Evolutionary conservation across 2,888 invertebrate genomes (phyloP).

Genomic region (Ariolimax columbianus): DNA sequence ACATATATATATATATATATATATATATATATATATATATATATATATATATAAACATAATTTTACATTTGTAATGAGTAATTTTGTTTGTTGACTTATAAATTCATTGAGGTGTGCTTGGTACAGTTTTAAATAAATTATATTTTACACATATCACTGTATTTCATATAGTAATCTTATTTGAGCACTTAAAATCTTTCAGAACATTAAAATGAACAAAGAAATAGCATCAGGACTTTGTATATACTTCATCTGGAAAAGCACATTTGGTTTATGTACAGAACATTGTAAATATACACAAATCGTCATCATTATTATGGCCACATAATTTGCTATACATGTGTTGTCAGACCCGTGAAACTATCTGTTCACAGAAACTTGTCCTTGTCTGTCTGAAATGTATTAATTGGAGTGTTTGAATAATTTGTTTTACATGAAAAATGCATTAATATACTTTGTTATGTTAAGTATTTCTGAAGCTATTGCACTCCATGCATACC

Average conservation of each 20-base stretch:
- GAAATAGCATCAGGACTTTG: not conserved
- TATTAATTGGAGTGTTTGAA: too few species aligned
- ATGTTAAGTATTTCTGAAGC: too few species aligned
- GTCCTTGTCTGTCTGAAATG: too few species aligned
- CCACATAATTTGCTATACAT: too few species aligned
- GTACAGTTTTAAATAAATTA: not conserved
- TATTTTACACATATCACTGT: not conserved
- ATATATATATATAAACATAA: not conserved
- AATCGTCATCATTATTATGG: not conserved
- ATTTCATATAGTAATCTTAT: not conserved
- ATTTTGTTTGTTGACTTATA: not conserved
- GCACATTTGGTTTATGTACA: not conserved
- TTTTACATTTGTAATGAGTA: not conserved
- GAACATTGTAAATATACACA: not conserved
- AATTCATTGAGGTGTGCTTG: not conserved
- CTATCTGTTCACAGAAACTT: too few species aligned
- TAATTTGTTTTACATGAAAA: too few species aligned
- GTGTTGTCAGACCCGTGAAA: too few species aligned
- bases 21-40: not conserved
- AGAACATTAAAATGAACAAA: not conserved
- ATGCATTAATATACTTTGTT: too few species aligned
- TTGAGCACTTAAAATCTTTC: not conserved
- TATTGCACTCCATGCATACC: too few species aligned
- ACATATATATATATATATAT: not conserved
- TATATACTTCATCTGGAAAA: not conserved